Base-by-base conservation (phyloP, 2,888 invertebrate species). In the Xestia rhomboidea region DNA sequence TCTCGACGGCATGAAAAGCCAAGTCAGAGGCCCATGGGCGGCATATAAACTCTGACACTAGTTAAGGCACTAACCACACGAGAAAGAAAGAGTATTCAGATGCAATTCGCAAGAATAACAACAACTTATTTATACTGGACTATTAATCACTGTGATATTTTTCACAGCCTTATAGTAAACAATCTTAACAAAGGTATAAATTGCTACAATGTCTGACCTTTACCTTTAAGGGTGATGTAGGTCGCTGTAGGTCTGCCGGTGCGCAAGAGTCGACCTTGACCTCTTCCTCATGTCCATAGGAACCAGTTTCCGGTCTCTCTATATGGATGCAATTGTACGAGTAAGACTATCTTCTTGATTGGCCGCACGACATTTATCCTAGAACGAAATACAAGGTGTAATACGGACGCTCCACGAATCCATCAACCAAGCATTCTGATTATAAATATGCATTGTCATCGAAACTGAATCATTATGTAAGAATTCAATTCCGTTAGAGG, bases 161-260 rank as follows among this genome's bases (percentile, higher is more conserved):
- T 38, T 46, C 10, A 27, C 34, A 62, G 24, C 38, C 41, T 49
- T 51, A n/a, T n/a, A 27, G 8, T 21, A 15, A 15, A n/a, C 4
- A 54, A 54, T 38, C 15, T 49, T 21, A 66, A 69, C 38, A 21
- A 51, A 72, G 21, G 30, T 11, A 71, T 67, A 30, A 46, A 60
- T 51, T 15, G 30, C 63, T 49, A 21, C 27, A 34, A 15, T 21
- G 21, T 51, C 0, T 67, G 81, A 21, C 60, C 64, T 84, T 70
- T 68, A 64, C 71, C 63, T 51, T 38, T 82, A 82, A 66, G 77
- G 77, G 71, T 54, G 24, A 69, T 82, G 64, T 85, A 82, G 82
- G 85, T 72, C 82, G 15, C 38, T 44, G 57, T 30, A 71, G 60
- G 46, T 66, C 73, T 30, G 21, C 63, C 60, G 70, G 75, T n/a